phyloP scores from a whole-genome alignment of 2,797 vertebrate species.

The Dromococcyx pavoninus region DNA sequence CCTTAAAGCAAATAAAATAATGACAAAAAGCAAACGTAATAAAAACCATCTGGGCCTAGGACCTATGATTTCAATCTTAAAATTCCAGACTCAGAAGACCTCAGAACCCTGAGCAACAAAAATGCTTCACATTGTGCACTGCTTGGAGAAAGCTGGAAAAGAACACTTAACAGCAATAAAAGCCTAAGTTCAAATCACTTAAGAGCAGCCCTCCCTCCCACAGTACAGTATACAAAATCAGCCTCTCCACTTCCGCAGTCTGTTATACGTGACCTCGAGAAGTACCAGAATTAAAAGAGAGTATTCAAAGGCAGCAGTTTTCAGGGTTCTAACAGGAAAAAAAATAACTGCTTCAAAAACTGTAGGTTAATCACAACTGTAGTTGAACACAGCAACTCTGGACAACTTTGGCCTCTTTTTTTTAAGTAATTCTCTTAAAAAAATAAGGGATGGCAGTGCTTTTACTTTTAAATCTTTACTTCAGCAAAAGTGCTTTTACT shows the following conservation, averaged over 20 bases:
- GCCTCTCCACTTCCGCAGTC: not conserved
- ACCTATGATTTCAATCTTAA: not conserved
- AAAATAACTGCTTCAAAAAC: not conserved
- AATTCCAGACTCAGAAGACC: not conserved
- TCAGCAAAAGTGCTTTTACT: not conserved
- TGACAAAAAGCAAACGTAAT: not conserved
- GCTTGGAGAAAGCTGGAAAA: not conserved
- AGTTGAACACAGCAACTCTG: not conserved
- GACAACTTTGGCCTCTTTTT: not conserved
- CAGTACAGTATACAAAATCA: rapidly evolving
- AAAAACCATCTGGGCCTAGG: not conserved
- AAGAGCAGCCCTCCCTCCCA: not conserved
- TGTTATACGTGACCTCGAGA: not conserved
- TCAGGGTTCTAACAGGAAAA: not conserved
- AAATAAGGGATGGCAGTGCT: not conserved
- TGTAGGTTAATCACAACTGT: not conserved
- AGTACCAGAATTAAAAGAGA: not conserved
- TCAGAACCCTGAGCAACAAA: not conserved
- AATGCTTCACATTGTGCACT: not conserved
- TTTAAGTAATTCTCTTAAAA: not conserved
- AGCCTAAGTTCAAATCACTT: not conserved
- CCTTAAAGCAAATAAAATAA: not conserved
- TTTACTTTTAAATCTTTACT: not conserved
- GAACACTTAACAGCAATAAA: not conserved
- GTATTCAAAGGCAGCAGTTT: not conserved